Evolutionary conservation across 2,888 invertebrate species (phyloP), one percentile per base, ranked within the genome.

Genomic region (Tuta absoluta): DNA sequence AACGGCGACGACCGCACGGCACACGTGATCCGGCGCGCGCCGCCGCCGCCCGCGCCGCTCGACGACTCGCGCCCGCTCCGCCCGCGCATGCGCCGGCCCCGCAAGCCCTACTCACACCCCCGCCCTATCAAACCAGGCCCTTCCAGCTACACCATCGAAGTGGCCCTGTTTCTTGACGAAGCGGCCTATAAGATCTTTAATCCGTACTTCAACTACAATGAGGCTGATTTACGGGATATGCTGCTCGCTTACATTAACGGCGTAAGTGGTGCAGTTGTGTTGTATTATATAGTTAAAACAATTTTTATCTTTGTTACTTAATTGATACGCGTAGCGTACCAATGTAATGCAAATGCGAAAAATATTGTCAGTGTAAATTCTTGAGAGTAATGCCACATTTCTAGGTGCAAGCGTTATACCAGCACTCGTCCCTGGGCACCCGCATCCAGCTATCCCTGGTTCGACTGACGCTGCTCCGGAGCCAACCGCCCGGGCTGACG

Each of bases 381-480:
- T 17, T 3, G 11, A n/a, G n/a, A n/a, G 3, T 14, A 23, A 23
- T 24, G 5, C 23, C 23, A 19, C 48, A 33, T 33, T 33, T 60
- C n/a, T 82, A 95, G 94, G 94, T 96, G 0, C 96, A 96, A 88
- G 96, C 96, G 0, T 76, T 96, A n/a, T 96, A 95, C 77, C 95
- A 95, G 79, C 96, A 96, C 80, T 93, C 94, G 0, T 95, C 95
- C 33, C 85, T 96, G 61, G 95, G 95, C 1, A 90, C 91, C 0
- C 86, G 87, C 56, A 90, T 96, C 45, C 94, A 95, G 69, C 82
- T 96, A 63, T 94, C 94, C 0, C 84, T 96, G 49, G 95, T 95
- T 28, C 92, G 95, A 23, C 76, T 96, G 71, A 95, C 96, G 71
- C 85, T 96, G 60, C 93, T 96, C 85, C 93, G 94, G 67, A 84